Base-by-base conservation (phyloP, 2,113 vertebrate species). In the Nyctibius bracteatus region DNA sequence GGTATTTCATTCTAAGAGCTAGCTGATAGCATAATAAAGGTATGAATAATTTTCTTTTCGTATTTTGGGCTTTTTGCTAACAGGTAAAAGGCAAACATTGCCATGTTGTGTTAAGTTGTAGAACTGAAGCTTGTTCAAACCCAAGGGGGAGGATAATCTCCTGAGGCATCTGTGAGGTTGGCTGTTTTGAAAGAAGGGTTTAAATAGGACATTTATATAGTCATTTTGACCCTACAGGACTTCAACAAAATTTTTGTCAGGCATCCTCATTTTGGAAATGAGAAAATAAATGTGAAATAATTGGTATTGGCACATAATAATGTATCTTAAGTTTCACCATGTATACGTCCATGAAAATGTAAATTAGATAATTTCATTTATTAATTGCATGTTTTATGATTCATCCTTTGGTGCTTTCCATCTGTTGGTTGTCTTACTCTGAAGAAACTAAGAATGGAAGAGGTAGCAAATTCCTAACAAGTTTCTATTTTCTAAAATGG, bases 401-500 rank as follows among this genome's bases (percentile, higher is more conserved):
- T 63, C 10, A 25, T 59, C 8, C 11, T 80, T 82, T 54, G 22
- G 22, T 79, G 11, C 4, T 67, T 70, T 58, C 33, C 28, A 41
- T 46, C 31, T 67, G 14, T 44, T 80, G 66, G 12, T 14, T 55
- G 2, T 67, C 52, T 59, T 82, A 14, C 3, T 51, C 22, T 6
- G 2, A 67, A 75, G 37, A 71, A 49, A 67, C 12, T 19, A 33
- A 57, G 44, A 65, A 46, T 43, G 39, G 18, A 58, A 73, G 23
- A 80, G 28, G 51, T 0, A 51, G 8, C 13, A 94, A 77, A 63
- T 51, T 10, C 11, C 67, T 77, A 30, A 35, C 0, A 2, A n/a
- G 15, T 37, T 91, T 80, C 37, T 58, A 5, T n/a, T 94, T 92
- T 80, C 25, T 75, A 54, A 58, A 96, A n/a, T 91, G 63, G 21